Base-by-base conservation (phyloP, 2,888 invertebrate genomes). In the Pimpla rufipes region DNA sequence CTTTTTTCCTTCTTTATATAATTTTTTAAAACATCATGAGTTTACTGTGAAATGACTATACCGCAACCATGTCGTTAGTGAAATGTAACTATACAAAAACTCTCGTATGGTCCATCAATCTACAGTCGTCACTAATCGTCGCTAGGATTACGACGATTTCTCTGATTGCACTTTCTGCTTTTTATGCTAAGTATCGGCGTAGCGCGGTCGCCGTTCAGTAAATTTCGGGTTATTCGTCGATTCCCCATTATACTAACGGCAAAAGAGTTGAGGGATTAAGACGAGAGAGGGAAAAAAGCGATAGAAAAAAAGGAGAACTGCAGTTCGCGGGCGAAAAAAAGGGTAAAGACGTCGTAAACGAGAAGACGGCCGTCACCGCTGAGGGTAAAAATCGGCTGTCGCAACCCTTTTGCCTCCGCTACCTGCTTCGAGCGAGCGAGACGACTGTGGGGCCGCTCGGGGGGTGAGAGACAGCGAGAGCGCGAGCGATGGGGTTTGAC, bases 341-440 rank as follows among this genome's bases (percentile, higher is more conserved):
- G 76, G 67, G 76, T 67, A 45, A 59, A 59, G 62, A 66, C 57
- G 73, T 77, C 79, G 73, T 83, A 83, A 83, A 83, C 77, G 76
- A 80, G 16, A 37, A 62, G 16, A 37, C 2, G n/a, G 37, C 64
- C 59, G 66, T 66, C 50, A 82, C 50, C 75, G 71, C 66, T 83
- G 66, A 75, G 70, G 77, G 83, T 83, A 77, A 76, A 84, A 89
- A 86, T 85, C 85, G 84, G 68, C 74, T 77, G 76, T 77, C 29
- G 78, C 85, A 90, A 89, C 89, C 88, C 89, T 89, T 89, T 7
- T 16, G 7, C 21, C 21, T 35, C 80, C 86, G 84, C 78, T 88
- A 88, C 89, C 86, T 87, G 86, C 76, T 21, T 55, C 21, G 62
- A 75, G 71, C n/a, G 79, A 68, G 40, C 40, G 7, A 18, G 40